Conservation (phyloP, 53 echinoderm and acorn worm species). For the Echinarachnius parma region DNA sequence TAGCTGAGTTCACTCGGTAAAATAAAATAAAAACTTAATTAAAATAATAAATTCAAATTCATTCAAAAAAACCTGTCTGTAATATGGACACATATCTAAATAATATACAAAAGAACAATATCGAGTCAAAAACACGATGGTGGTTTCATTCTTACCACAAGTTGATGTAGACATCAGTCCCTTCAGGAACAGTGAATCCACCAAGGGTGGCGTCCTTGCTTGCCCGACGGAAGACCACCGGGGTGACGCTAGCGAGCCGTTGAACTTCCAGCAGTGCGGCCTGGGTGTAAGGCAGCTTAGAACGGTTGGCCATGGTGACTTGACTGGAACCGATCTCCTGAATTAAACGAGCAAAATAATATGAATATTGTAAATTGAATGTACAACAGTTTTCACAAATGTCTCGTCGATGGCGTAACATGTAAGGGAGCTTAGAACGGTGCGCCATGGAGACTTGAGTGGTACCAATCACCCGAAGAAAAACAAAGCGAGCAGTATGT, state of each 20-base stretch:
- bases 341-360: too few relatives aligned
- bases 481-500: too few relatives aligned
- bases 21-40: too few relatives aligned
- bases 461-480: conserved; percentile 5
- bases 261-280: conserved; percentile 29
- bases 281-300: conserved; percentile 27
- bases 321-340: conserved; percentile 7
- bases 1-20: too few relatives aligned
- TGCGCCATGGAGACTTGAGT: conserved; percentile 16
- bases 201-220: conserved; percentile 1
- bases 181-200: conserved; percentile 9
- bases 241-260: conserved; percentile 26
- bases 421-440: not conserved
- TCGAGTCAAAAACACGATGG: not conserved
- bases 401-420: too few relatives aligned
- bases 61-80: too few relatives aligned
- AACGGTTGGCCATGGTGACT: conserved; percentile 19
- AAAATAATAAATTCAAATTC: too few relatives aligned
- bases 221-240: conserved; percentile 5
- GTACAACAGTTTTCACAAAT: too few relatives aligned
- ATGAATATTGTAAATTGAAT: too few relatives aligned
- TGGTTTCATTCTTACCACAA: conserved; percentile 32
- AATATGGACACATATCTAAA: too few relatives aligned
- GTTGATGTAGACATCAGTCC: conserved; percentile 2
- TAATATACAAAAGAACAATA: not conserved